Evolutionary conservation across 1,140 invertebrate species (phyloP), one percentile per base, ranked within the genome.

Genomic region (Nomia melanderi): DNA sequence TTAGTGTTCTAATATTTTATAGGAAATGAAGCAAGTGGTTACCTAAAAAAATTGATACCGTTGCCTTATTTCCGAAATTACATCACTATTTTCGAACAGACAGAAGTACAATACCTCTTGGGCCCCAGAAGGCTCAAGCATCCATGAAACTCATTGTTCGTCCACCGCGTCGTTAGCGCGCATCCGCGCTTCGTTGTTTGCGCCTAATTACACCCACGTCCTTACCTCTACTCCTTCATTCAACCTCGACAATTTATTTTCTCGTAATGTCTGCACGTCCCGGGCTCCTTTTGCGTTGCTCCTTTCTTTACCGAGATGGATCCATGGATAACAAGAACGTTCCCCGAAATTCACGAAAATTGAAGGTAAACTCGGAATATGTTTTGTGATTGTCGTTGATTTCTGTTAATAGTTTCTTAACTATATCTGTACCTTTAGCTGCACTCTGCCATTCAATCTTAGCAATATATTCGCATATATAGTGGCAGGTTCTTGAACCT

Each of bases 81-180:
- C 29, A 20, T 36, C 14, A 17, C 12, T 2, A 17, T 33, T 25
- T 29, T 8, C 3, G 12, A 65, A 23, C 17, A 44, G 14, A 33
- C 25, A 27, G 5, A 36, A 12, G 17, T 6, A 31, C 1, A 6
- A 6, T 8, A 14, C 14, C 8, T 12, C 53, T 11, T 11, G 31
- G 23, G 2, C 11, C 20, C 12, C 36, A 31, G 25, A 14, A 57
- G 14, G 12, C 66, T 60, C 20, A 6, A 60, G 59, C 27, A 60
- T 47, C 39, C 41, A 25, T 3, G n/a, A 53, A 39, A 23, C 44
- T 67, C 62, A n/a, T 54, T 65, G 50, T 66, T 66, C n/a, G 27
- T 57, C 63, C 66, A 44, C 63, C 63, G 62, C 63, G 6, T 75
- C 53, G 65, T 75, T 67, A 67, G 63, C 29, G 29, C 63, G 36